Base-by-base conservation (phyloP, 2,888 invertebrate genomes). In the Enchytraeus crypticus region DNA sequence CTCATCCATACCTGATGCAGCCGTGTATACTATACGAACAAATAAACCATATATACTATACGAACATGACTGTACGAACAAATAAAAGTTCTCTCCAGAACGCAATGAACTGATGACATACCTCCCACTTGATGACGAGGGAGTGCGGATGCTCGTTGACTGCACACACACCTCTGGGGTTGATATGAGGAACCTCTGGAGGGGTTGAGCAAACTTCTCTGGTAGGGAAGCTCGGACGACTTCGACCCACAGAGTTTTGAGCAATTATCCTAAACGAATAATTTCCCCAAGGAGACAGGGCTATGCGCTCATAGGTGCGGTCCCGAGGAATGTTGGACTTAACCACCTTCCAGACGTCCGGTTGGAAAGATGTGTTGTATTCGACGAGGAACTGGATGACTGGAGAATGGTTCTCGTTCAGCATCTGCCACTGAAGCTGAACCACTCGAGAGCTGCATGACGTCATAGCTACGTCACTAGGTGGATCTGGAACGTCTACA, bases 401-500 rank as follows among this genome's bases (percentile, higher is more conserved):
- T 1, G 68, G 68, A 0, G 66, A 66, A 53, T 67, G 54, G 59
- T 69, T 67, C 47, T 69, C 68, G 23, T 33, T 59, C 45, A 61
- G 51, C n/a, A 62, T 56, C 3, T 54, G 54, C 69, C 69, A 69
- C 43, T 64, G 58, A 14, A 69, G 58, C 47, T 69, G 65, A 2
- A 66, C 68, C 8, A 69, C 54, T 2, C 69, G 55, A 18, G 60
- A 61, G 43, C 64, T 61, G 45, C 69, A 69, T 14, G 51, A 55
- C 5, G 57, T 63, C 45, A 69, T 53, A 45, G 62, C 33, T n/a
- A 69, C 68, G n/a, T 61, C 61, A 8, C 51, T 55, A 2, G 69
- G 69, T 30, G 69, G 65, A 49, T 65, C 66, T 11, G 69, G 69
- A n/a, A 69, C 68, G 56, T 69, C 69, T 69, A 65, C 2, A 51